Evolutionary conservation across 2,113 vertebrate species (phyloP).

Genomic region (Esox niger): DNA sequence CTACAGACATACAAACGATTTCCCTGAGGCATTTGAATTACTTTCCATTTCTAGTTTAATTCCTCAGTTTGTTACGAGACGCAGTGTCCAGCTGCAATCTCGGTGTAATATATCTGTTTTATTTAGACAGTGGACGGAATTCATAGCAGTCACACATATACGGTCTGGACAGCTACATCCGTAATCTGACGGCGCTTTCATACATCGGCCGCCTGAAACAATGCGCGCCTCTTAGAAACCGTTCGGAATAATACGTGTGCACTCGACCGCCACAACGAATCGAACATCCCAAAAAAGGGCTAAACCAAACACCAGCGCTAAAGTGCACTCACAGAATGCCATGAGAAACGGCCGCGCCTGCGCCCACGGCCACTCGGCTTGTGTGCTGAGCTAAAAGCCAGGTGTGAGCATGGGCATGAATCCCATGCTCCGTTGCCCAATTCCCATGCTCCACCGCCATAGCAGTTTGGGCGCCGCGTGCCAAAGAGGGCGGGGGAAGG

Average conservation of each 20-base stretch:
- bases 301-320: neutral
- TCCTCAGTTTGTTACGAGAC: neutral
- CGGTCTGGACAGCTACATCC: no score
- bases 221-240: no score
- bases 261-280: no score
- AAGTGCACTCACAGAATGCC: neutral
- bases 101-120: no score
- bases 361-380: constrained; percentile 12
- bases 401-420: constrained; percentile 40
- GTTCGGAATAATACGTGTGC: no score
- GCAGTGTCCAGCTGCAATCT: no score
- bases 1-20: neutral
- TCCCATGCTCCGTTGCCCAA: constrained; percentile 47
- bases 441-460: constrained; percentile 44
- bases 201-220: no score
- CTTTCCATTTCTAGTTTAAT: neutral
- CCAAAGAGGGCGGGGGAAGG: constrained; percentile 20
- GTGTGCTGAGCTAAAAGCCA: constrained; percentile 36
- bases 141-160: no score
- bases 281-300: neutral
- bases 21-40: neutral
- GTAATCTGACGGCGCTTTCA: no score
- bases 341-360: neutral
- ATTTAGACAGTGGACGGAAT: no score
- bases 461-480: constrained; percentile 41